Percentiles rank a stretch among this genome's conserved stretches.
phyloP scores from a whole-genome alignment of 2,888 invertebrate genomes.

The Formica aserva region DNA sequence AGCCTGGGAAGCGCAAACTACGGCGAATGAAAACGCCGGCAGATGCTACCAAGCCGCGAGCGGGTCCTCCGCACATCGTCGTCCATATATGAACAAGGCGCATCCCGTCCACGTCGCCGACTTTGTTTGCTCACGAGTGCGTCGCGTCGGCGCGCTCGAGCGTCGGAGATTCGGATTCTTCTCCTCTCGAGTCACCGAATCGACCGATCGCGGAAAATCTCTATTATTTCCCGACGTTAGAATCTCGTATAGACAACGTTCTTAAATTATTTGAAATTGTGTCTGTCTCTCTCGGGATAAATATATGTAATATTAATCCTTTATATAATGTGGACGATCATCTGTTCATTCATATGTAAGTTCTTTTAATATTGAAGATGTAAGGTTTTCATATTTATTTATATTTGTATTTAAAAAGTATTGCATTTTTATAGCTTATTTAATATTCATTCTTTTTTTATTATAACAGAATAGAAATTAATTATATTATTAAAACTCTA shows the following conservation, averaged over 20 bases:
- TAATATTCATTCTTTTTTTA: too few relatives aligned
- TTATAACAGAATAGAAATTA: too few relatives aligned
- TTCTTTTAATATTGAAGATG: too few relatives aligned
- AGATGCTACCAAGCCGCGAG: constrained; percentile 74
- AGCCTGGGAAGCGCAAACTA: constrained; percentile 85
- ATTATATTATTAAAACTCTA: too few relatives aligned
- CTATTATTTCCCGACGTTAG: neutral
- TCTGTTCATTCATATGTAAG: neutral
- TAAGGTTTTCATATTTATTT: too few relatives aligned
- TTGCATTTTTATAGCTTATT: too few relatives aligned
- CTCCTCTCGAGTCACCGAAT: neutral
- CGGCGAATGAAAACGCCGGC: constrained; percentile 72
- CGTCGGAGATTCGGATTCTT: constrained; percentile 43
- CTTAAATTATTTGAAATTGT: neutral
- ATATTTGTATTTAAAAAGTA: too few relatives aligned
- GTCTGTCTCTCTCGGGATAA: too few relatives aligned
- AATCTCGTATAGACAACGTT: neutral
- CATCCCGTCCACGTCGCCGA: constrained; percentile 65
- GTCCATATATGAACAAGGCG: constrained; percentile 73
- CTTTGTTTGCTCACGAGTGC: constrained; percentile 68
- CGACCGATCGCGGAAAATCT: constrained; percentile 34
- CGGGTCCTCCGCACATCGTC: constrained; percentile 65
- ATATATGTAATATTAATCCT: too few relatives aligned
- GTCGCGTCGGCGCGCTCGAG: constrained; percentile 50
- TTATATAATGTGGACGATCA: neutral